Base-by-base conservation (phyloP, 2,797 vertebrate species). In the Hozukius guyotensis region DNA sequence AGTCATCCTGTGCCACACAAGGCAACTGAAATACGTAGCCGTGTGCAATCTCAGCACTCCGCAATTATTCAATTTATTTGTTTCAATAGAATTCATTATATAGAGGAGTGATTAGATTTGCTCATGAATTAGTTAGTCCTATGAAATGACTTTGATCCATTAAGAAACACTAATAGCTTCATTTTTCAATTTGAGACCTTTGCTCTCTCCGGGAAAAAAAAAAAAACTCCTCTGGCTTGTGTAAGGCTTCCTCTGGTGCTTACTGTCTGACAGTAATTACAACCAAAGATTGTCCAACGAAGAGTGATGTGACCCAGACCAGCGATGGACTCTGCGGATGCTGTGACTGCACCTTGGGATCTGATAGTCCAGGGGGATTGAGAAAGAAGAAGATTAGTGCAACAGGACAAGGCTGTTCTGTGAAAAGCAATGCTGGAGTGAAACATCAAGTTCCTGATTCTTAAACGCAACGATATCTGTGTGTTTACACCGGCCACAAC, bases 131-230 rank as follows among this genome's bases (percentile, higher is more conserved):
- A 88, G 81, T 76, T 42, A 66, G 70, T 55, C 73, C 14, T 49
- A 65, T 74, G 67, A 80, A 67, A 72, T 72, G 6, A 80, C 64
- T 79, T 64, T 62, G 83, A 89, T 83, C 67, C 67, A 82, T 86
- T 81, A 88, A 68, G 64, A 70, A 81, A 83, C 62, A 75, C 71
- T 88, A 82, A 90, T 82, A 56, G 64, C 63, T 76, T 79, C 25
- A 80, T 91, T 84, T 91, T 90, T 88, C 72, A 84, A 79, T 83
- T 83, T 70, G 22, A 86, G 65, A 86, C 85, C 78, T 89, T 89
- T 88, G 70, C 36, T 57, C 66, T 81, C 12, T 53, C 25, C 46
- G 34, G 10, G 24, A 72, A 78, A 77, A 83, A 29, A 46, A 11
- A 56, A 31, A 6, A 20, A 34, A 11, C 78, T 71, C 71, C 46